Evolutionary conservation across 2,113 vertebrate species (phyloP), one percentile per base, ranked within the genome.

Genomic region (Myodes glareolus): DNA sequence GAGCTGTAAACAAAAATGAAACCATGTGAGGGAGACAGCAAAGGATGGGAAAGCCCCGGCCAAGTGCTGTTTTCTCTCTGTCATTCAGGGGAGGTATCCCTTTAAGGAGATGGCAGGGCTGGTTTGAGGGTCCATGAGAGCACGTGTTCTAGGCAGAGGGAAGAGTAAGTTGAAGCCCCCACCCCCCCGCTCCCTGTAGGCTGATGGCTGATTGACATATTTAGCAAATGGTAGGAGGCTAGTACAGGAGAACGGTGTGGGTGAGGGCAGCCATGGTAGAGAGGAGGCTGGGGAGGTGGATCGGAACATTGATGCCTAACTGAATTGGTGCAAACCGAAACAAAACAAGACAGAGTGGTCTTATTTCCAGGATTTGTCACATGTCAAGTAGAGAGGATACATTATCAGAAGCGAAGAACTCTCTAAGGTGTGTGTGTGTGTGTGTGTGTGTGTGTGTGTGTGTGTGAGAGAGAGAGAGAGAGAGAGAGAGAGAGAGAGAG

Each of bases 271-370:
- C 4, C 14, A 0, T 21, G 6, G 27, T 4, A 27, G 21, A 39
- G 25, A 55, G 21, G 50, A 77, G 27, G 31, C 16, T 14, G 23
- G 52, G 84, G 39, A 47, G 36, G 13, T 58, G 39, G 45, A 73
- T 2, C 2, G 25, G 7, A 14, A 58, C 12, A 3, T 0, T 7
- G 25, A 52, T 17, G n/a, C 17, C 55, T 21, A 17, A n/a, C n/a
- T n/a, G n/a, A n/a, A n/a, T 23, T 5, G 42, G 50, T 12, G 2
- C 61, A 72, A 19, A 31, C 11, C 33, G 17, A 47, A 36, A 61
- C 0, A 12, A 92, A 23, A 61, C 2, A 1, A 1, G 31, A 31
- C 86, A 47, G 6, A 16, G 11, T 7, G 19, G 17, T 81, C 76
- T 92, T 61, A 8, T 47, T 75, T 67, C 45, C n/a, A 92, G 72